phyloP scores from a whole-genome alignment of 2,113 vertebrate species.

The Pterocles burchelli region DNA sequence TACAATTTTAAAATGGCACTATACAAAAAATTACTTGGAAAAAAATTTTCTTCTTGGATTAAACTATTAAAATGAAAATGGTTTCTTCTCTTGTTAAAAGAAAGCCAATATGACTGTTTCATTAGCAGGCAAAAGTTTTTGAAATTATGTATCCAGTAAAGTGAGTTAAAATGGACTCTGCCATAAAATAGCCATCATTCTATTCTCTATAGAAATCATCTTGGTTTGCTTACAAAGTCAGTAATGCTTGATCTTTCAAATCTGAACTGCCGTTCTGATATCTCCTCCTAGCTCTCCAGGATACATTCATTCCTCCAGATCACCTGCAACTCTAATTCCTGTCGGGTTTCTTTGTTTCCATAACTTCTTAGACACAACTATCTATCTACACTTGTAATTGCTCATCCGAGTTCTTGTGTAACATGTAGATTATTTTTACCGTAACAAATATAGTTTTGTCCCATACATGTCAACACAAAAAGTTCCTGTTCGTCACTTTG shows the following conservation, averaged over 20 bases:
- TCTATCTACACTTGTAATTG: neutral
- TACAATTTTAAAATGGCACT: neutral
- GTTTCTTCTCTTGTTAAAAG: neutral
- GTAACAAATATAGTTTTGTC: neutral
- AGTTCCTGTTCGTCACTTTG: neutral
- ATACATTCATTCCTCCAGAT: neutral
- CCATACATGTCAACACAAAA: neutral
- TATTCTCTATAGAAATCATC: neutral
- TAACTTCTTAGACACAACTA: neutral
- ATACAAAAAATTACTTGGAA: neutral
- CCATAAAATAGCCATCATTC: neutral
- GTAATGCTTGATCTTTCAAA: neutral
- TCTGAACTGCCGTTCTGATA: neutral
- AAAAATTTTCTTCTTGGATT: neutral
- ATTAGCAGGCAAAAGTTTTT: neutral
- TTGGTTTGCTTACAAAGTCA: neutral
- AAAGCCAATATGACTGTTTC: neutral
- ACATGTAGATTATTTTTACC: neutral
- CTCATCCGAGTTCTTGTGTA: neutral
- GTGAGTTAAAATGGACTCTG: neutral
- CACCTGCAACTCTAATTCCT: neutral
- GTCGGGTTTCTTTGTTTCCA: neutral
- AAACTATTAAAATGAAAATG: neutral
- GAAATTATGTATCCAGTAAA: neutral
- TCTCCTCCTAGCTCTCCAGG: neutral